Base-by-base conservation (phyloP, 1,140 invertebrate genomes). In the Caerostris darwini region DNA sequence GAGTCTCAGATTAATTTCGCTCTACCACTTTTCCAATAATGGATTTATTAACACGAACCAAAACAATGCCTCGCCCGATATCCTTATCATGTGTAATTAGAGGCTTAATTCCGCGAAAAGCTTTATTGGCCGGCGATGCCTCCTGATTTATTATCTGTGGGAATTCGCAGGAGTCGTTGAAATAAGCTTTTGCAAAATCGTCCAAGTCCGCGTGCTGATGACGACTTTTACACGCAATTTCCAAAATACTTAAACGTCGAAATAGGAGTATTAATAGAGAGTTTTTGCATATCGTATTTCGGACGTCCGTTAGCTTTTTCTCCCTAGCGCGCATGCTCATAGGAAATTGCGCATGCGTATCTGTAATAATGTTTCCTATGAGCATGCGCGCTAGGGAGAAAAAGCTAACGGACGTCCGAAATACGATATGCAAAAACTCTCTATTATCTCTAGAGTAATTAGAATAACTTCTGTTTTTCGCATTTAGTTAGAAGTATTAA, bases 1-100 rank as follows among this genome's bases (percentile, higher is more conserved):
- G 17, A 53, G 58, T 50, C 57, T 53, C 86, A 64, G 56, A 88
- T 88, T 88, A 88, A 88, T 88, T 64, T 54, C 19, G 61, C 61
- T 14, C 8, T 57, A 67, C 14, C 58, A 87, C 58, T 85, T 85
- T 54, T 57, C 83, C 83, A 85, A 88, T 88, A 88, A 88, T 88
- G 86, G 58, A 64, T 88, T 53, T 53, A 88, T 88, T 64, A 61
- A 57, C 83, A 85, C 19, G 58, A 59, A 56, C 83, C 83, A 85
- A 85, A 85, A 88, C 86, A 88, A 88, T 64, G 59, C 86, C n/a
- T 7, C 83, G 6, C 6, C 86, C 58, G 61, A 64, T 85, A 85
- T 85, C 86, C 59, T 61, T 64, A 88, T 88, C 59, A 64, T 19
- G 86, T 64, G 86, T 88, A 88, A 88, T 88, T 88, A 88, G 86